Conservation (phyloP, 2,888 invertebrate genomes). For the Nomada ferruginata region DNA sequence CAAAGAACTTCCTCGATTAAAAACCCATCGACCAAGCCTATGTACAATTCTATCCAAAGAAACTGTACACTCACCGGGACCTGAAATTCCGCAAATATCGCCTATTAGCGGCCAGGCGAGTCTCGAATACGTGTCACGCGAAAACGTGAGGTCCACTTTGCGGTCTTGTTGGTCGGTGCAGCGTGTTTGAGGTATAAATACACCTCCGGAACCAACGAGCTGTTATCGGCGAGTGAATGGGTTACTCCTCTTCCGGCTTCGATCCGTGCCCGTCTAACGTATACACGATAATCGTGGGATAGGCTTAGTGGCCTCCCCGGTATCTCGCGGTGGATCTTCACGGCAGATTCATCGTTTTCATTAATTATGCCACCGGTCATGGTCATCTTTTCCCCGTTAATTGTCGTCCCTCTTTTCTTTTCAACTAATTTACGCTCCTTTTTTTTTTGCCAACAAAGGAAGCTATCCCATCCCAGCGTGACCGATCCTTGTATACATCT, state of each 20-base stretch:
- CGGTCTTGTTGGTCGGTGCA: conserved; percentile 14
- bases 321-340: conserved; percentile 54
- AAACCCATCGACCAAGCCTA: too few species aligned
- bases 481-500: conserved; percentile 45
- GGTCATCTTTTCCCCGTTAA: conserved; percentile 27
- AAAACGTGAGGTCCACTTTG: conserved; percentile 43
- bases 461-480: conserved; percentile 55
- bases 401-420: conserved; percentile 31
- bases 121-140: conserved; percentile 41
- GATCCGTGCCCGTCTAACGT: conserved; percentile 23
- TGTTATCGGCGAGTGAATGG: conserved; percentile 54
- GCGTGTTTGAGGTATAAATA: conserved; percentile 52
- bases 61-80: too few species aligned
- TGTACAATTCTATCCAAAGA: too few species aligned
- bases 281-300: conserved; percentile 28
- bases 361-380: conserved; percentile 42
- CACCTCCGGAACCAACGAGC: conserved; percentile 37
- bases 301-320: conserved; percentile 18
- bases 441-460: conserved; percentile 48
- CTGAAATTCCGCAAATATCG: not conserved
- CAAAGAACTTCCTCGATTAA: too few species aligned
- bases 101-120: conserved; percentile 5
- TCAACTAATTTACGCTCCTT: conserved; percentile 28
- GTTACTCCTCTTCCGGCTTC: conserved; percentile 46
- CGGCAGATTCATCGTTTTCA: conserved; percentile 49